These are phyloP conservation scores for Lasaia peninsularis DNA, from an alignment of 1,140 invertebrate genomes.

Conservation along the genomic window DNA sequence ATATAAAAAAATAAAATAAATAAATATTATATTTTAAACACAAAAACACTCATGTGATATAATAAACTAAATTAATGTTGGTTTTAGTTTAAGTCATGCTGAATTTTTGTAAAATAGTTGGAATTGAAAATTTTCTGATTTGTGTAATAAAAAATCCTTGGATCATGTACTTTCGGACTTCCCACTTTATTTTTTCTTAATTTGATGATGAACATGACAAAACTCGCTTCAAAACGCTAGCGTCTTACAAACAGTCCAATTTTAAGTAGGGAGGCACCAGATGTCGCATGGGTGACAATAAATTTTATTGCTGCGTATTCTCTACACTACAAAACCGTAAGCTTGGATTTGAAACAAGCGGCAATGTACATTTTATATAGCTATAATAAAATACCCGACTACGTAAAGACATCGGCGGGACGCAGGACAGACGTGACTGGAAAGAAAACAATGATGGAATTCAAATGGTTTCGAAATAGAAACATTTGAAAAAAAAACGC, in stretches of 20 bases:
- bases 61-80: too few relatives aligned
- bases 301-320: conserved; percentile 71
- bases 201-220: too few relatives aligned
- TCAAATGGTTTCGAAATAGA: conserved; percentile 1
- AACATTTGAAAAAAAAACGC: neutral
- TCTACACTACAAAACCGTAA: conserved; percentile 59
- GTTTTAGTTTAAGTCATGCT: too few relatives aligned
- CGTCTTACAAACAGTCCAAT: conserved; percentile 25
- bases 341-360: conserved; percentile 59
- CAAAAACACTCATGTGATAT: too few relatives aligned
- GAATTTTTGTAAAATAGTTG: too few relatives aligned
- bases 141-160: too few relatives aligned
- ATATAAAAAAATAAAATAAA: too few relatives aligned
- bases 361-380: conserved; percentile 44
- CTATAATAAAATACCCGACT: conserved; percentile 26
- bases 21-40: too few relatives aligned
- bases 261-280: conserved; percentile 50
- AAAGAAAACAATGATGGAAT: neutral
- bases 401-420: conserved; percentile 18
- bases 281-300: conserved; percentile 68
- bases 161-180: too few relatives aligned
- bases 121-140: too few relatives aligned
- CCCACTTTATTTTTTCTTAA: too few relatives aligned
- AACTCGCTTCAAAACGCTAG: conserved; percentile 15
- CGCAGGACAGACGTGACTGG: conserved; percentile 8